Evolutionary conservation across 2,888 invertebrate genomes (phyloP).

Genomic region (Aleiodes alternator): DNA sequence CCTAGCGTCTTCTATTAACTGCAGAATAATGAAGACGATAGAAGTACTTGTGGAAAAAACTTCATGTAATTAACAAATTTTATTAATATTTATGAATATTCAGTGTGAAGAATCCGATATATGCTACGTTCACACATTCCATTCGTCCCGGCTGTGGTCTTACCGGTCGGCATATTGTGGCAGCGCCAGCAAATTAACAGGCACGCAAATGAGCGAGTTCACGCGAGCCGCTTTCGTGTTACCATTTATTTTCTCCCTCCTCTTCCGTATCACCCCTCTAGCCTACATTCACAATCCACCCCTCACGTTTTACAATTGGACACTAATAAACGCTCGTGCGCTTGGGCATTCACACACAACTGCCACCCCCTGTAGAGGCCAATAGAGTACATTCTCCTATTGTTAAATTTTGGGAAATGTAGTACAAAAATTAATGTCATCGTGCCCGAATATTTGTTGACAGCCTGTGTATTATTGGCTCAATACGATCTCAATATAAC

Average conservation of each 20-base stretch:
- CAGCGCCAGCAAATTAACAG: slow-evolving; percentile 70
- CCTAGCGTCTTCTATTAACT: slow-evolving; percentile 3
- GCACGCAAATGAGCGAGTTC: slow-evolving; percentile 74
- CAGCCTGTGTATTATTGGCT: too few relatives aligned
- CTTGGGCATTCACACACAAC: slow-evolving; percentile 58
- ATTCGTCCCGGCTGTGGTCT: slow-evolving; percentile 53
- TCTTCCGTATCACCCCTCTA: slow-evolving; percentile 2
- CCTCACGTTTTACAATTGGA: slow-evolving; percentile 69
- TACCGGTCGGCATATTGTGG: slow-evolving; percentile 60
- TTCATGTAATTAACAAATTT: too few relatives aligned
- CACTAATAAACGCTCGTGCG: slow-evolving; percentile 70
- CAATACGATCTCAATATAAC: too few relatives aligned
- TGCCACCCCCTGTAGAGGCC: slow-evolving; percentile 38
- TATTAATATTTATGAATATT: neutral
- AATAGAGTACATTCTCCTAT: too few relatives aligned
- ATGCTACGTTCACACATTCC: slow-evolving; percentile 42
- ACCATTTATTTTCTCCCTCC: slow-evolving; percentile 52
- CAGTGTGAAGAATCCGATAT: slow-evolving; percentile 25
- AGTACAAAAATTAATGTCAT: too few relatives aligned
- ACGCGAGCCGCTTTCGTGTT: slow-evolving; percentile 67
- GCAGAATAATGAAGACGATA: slow-evolving; percentile 46
- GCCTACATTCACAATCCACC: slow-evolving; percentile 17
- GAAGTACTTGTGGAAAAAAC: too few relatives aligned
- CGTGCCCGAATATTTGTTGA: too few relatives aligned
- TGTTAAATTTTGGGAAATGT: too few relatives aligned